Evolutionary conservation across 1,140 invertebrate genomes (phyloP), one percentile per base, ranked within the genome.

Genomic region (Theocolax elegans): DNA sequence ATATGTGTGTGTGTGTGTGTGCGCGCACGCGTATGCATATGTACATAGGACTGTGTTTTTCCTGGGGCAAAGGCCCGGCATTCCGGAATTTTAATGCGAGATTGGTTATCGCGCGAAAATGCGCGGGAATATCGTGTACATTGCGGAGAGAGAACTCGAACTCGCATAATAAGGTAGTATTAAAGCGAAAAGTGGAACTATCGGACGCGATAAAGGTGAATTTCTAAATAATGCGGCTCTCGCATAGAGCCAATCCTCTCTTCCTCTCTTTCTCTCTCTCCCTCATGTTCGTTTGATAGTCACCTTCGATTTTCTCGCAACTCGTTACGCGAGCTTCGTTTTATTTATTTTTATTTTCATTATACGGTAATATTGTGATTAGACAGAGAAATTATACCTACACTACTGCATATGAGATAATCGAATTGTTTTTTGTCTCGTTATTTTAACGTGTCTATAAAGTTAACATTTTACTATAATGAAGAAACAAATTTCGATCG

Each of bases 151-250:
- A 23, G n/a, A 48, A 48, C 3, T 17, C 44, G 19, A 27, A 25
- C n/a, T n/a, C 23, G 25, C 25, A 17, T 62, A 62, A 62, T 62
- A 31, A 62, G 59, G 29, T 12, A 9, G 29, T 23, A 48, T 49
- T 49, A 23, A 51, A 13, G 62, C 31, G 12, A 64, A 64, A 64
- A n/a, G 29, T 51, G 19, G 62, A 51, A 51, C 62, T 53, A 19
- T 49, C 59, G 17, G 53, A 19, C 7, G 31, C 15, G 48, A 58
- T 58, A 58, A 42, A 58, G 31, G 29, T 9, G n/a, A 62, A 29
- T 51, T 53, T 40, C 31, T 40, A 31, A 35, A 64, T 64, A 51
- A 51, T 23, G 6, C 31, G 29, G n/a, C 12, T 51, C 17, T 25
- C 19, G 62, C 25, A 59, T 40, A 23, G 12, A 7, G 3, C n/a